Percentiles rank a stretch among this genome's conserved stretches.
phyloP scores from a whole-genome alignment of 2,888 invertebrate species.

The Acanthosoma haemorrhoidale region DNA sequence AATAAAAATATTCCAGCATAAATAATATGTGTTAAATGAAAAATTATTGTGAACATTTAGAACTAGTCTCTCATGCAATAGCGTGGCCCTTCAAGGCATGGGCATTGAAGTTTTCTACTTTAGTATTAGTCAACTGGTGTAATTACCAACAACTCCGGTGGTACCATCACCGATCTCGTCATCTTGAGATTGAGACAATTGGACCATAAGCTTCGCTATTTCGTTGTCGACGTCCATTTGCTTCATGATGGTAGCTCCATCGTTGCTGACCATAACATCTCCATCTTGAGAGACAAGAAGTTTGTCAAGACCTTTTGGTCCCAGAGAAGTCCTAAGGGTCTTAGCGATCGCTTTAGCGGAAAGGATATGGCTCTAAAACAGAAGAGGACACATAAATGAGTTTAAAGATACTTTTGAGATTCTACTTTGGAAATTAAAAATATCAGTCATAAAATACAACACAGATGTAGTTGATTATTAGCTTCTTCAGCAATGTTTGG shows the following conservation, averaged over 20 bases:
- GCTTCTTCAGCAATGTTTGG: too few relatives aligned
- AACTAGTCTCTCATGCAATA: background rate
- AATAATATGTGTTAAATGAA: background rate
- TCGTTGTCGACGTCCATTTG: slow-evolving; percentile 99
- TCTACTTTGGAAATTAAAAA: too few relatives aligned
- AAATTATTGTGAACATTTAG: background rate
- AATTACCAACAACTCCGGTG: slow-evolving; percentile 83
- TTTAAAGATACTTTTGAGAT: too few relatives aligned
- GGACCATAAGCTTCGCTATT: slow-evolving; percentile 96
- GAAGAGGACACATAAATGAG: slow-evolving; percentile 33
- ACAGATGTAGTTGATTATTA: too few relatives aligned
- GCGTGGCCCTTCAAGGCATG: background rate
- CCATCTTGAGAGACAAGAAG: slow-evolving; percentile 96
- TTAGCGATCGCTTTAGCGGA: slow-evolving; percentile 91
- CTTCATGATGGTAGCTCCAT: slow-evolving; percentile 50
- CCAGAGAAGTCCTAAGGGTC: slow-evolving; percentile 86
- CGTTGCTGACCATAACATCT: slow-evolving; percentile 40
- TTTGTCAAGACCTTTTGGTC: slow-evolving; percentile 96
- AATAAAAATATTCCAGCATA: slow-evolving; percentile 36
- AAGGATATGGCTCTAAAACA: slow-evolving; percentile 86
- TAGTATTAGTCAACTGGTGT: background rate
- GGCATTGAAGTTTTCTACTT: background rate
- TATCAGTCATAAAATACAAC: too few relatives aligned
- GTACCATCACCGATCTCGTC: slow-evolving; percentile 99
- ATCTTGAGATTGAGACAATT: slow-evolving; percentile 96